Evolutionary conservation across 2,888 invertebrate genomes (phyloP).

Genomic region (Lithosia quadra): DNA sequence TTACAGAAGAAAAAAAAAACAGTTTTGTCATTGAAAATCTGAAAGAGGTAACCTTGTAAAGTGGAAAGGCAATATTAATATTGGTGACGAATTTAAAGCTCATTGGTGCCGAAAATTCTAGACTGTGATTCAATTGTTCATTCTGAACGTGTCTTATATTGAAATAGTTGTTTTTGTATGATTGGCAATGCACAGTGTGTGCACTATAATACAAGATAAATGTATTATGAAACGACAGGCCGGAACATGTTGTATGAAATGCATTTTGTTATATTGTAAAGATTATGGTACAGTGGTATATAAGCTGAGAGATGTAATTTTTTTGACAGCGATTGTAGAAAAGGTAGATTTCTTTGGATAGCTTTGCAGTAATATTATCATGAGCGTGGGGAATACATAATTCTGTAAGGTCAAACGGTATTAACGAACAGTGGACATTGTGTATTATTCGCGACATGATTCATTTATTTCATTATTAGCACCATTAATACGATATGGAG

Average conservation of each 20-base stretch:
- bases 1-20: conserved; percentile 59
- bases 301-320: conserved; percentile 63
- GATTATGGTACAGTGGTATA: conserved; percentile 59
- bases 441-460: conserved; percentile 65
- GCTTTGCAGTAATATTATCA: conserved; percentile 75
- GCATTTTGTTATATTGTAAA: conserved; percentile 75
- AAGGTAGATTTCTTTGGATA: conserved; percentile 73
- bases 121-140: conserved; percentile 87
- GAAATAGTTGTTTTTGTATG: conserved; percentile 85
- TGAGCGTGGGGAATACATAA: conserved; percentile 62
- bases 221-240: conserved; percentile 63
- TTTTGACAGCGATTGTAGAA: conserved; percentile 73
- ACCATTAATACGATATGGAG: conserved; percentile 84
- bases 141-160: conserved; percentile 87
- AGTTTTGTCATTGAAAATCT: conserved; percentile 69
- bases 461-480: conserved; percentile 73
- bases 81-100: conserved; percentile 85
- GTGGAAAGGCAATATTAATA: conserved; percentile 67
- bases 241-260: conserved; percentile 67
- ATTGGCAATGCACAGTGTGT: conserved; percentile 78
- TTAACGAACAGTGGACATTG: conserved; percentile 36
- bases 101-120: conserved; percentile 86
- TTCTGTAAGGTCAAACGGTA: conserved; percentile 34
- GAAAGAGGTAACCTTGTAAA: conserved; percentile 64
- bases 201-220: conserved; percentile 62